Evolutionary conservation across 2,797 vertebrate species (phyloP).

Genomic region (Channa striata): DNA sequence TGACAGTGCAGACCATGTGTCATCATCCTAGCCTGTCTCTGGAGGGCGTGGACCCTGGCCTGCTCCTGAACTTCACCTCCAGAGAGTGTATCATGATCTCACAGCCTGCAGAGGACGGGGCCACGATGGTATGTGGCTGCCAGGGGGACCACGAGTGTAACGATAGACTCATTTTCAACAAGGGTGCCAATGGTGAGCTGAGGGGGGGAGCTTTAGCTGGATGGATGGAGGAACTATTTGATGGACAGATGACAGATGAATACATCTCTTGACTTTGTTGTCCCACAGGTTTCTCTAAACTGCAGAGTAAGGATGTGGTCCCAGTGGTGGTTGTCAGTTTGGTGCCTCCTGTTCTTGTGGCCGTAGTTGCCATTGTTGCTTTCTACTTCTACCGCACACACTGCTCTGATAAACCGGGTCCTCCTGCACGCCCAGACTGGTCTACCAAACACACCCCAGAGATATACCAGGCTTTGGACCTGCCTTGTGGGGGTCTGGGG

Average conservation of each 20-base stretch:
- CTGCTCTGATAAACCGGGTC: constrained; percentile 81
- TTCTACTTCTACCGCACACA: constrained; percentile 91
- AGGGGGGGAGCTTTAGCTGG: neutral
- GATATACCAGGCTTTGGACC: constrained; percentile 71
- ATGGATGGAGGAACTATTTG: neutral
- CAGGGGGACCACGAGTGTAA: constrained; percentile 90
- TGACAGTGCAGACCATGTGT: constrained; percentile 88
- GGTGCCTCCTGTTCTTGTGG: constrained; percentile 87
- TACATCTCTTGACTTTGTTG: neutral
- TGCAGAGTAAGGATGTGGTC: constrained; percentile 90
- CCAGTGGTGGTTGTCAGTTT: constrained; percentile 91
- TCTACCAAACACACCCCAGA: constrained; percentile 74
- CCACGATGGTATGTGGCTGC: constrained; percentile 88
- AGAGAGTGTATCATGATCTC: constrained; percentile 87
- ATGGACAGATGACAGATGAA: neutral
- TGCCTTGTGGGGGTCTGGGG: constrained; percentile 59
- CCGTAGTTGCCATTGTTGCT: constrained; percentile 81
- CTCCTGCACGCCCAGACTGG: constrained; percentile 79
- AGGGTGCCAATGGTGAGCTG: constrained; percentile 85
- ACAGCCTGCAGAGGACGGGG: constrained; percentile 77
- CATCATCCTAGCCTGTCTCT: constrained; percentile 86
- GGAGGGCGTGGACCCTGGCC: constrained; percentile 79
- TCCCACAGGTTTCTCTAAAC: constrained; percentile 85
- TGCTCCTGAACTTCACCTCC: constrained; percentile 88
- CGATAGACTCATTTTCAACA: constrained; percentile 90